These are phyloP conservation scores for Falco concolor DNA, from an alignment of 2,797 vertebrate species.

Conservation along the genomic window DNA sequence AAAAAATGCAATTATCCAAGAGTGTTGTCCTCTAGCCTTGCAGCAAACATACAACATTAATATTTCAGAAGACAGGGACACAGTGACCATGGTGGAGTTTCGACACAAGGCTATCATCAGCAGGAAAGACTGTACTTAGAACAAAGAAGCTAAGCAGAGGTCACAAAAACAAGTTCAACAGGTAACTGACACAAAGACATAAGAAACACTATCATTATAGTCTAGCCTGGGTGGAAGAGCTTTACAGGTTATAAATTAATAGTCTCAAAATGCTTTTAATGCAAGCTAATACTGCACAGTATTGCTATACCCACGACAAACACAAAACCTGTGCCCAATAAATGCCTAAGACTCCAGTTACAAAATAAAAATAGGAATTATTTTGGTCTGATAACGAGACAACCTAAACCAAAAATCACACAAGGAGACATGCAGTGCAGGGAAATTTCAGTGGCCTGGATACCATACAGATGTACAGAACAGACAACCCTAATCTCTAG, in stretches of 20 bases:
- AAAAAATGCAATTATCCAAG: not conserved
- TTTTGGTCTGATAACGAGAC: not conserved
- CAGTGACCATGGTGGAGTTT: not conserved
- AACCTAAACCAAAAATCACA: not conserved
- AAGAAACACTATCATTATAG: not conserved
- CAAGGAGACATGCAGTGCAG: not conserved
- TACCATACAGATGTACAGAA: not conserved
- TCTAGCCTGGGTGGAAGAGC: not conserved
- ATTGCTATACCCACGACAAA: not conserved
- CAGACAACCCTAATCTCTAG: not conserved
- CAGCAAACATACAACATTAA: not conserved
- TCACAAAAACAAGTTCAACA: constrained; percentile 7
- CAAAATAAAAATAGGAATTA: not conserved
- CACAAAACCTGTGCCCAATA: not conserved
- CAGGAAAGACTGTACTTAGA: not conserved
- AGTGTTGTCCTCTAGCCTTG: not conserved
- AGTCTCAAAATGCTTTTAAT: not conserved
- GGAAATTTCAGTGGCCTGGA: not conserved
- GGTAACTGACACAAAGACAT: constrained; percentile 22
- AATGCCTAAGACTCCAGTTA: not conserved
- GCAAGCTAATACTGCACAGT: not conserved
- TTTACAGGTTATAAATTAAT: not conserved
- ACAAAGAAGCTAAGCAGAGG: not conserved
- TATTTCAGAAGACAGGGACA: constrained; percentile 2
- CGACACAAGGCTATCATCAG: not conserved